Evolutionary conservation across 1,140 invertebrate genomes (phyloP), one percentile per base, ranked within the genome.

Genomic region (Chymomyza costata): DNA sequence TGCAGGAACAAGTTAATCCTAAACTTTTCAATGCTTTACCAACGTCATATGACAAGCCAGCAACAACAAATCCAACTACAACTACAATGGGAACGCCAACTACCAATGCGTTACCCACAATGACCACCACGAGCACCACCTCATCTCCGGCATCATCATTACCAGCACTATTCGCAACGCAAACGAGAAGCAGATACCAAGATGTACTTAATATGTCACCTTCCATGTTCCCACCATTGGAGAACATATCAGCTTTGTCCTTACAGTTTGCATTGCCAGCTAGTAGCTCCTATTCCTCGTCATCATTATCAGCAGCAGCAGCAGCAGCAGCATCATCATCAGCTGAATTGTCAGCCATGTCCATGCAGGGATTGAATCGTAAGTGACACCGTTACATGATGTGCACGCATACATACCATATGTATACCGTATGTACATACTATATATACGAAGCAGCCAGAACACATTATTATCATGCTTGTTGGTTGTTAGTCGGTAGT

Each of bases 201-300:
- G 80, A 84, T 80, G 82, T 84, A 84, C 82, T 84, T 84, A 84
- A 84, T 84, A 82, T 84, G 82, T 81, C 82, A 84, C 60, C 78
- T 78, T 81, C 82, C 74, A 84, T 84, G 82, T 82, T 84, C 59
- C 82, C 82, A 51, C 68, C 82, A 52, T 34, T 70, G 58, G 68
- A 65, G 43, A 65, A 61, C 44, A 40, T 19, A 38, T 48, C 63
- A n/a, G 48, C 59, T 30, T 52, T 76, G 73, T 76, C 70, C 21
- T 49, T 67, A 38, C 35, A 59, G 32, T 51, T n/a, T 61, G 41
- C 60, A 39, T n/a, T n/a, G 16, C 32, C 45, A 38, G 6, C 25
- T 44, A n/a, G 45, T 64, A 52, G 31, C 28, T 53, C 43, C 8
- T 30, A 19, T 2, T 11, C 50, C 21, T 31, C 50, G 5, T 16